Base-by-base conservation (phyloP, 1,140 invertebrate species). In the Dreissena rostriformis region DNA sequence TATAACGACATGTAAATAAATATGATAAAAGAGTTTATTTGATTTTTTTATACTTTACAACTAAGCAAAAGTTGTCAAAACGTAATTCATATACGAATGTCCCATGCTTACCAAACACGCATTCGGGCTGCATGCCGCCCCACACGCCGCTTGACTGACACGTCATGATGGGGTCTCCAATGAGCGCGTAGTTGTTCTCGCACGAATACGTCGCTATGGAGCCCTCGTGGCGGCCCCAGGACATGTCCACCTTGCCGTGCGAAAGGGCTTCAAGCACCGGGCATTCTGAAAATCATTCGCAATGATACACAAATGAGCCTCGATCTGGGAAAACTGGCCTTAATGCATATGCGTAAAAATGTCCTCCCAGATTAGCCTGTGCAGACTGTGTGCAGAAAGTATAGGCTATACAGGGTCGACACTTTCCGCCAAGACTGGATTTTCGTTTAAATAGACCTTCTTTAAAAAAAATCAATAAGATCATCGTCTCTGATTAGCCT, bases 121-220 rank as follows among this genome's bases (percentile, higher is more conserved):
- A 81, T 57, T 81, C 79, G 2, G 70, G 79, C 53, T 72, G 55
- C 11, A 73, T 51, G 22, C 79, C 79, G 66, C 66, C 67, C 79
- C 79, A 81, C 5, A 73, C 14, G 14, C 79, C 79, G 7, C 68
- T 51, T 49, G 79, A 65, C 53, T 72, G 66, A 28, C 78, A 80
- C 49, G 78, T 80, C 19, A 67, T 70, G 17, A 68, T 81, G 14
- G 68, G 52, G 11, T 11, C 26, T 2, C 79, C 70, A 52, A 81
- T 61, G 4, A 81, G 29, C 39, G 79, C 79, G 29, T 81, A 81
- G 39, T 81, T 70, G 39, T 81, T 81, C 24, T 73, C 29, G 29
- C 79, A 81, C 10, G 73, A 55, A 39, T 81, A 81, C 4, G 53
- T 66, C 17, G 70, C 79, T 19, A 68, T 70, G n/a, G 70, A 81